Conservation (phyloP, 1,140 invertebrate species). For the Schlechtendalia chinensis region DNA sequence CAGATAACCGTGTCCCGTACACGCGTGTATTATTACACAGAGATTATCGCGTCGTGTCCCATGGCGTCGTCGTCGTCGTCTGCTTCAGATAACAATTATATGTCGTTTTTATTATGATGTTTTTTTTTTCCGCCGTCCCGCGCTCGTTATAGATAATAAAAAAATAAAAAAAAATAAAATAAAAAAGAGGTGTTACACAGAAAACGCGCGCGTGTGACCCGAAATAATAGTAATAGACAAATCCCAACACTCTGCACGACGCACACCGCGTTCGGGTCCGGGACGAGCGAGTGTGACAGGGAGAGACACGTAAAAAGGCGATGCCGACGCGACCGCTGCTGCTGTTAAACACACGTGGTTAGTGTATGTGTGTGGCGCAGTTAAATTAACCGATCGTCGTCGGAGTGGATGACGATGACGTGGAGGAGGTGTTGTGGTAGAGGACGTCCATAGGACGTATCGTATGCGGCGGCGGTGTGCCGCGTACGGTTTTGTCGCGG, state of each 20-base stretch:
- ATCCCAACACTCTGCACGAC: background rate
- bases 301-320: background rate
- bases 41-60: background rate
- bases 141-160: too few species aligned
- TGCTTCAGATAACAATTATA: slow-evolving; percentile 20
- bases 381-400: slow-evolving; percentile 40
- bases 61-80: background rate
- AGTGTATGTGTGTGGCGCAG: slow-evolving; percentile 4
- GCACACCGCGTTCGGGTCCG: background rate
- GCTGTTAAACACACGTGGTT: background rate
- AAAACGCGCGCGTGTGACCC: slow-evolving; percentile 6
- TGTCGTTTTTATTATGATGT: too few species aligned
- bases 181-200: slow-evolving; percentile 10
- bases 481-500: background rate
- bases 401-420: too few species aligned
- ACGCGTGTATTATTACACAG: background rate
- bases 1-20: background rate
- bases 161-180: background rate
- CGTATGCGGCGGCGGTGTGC: background rate
- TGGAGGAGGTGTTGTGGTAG: too few species aligned
- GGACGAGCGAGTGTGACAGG: background rate
- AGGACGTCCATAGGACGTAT: background rate
- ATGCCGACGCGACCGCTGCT: slow-evolving; percentile 25
- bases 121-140: background rate
- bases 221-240: slow-evolving; percentile 13